Conservation (phyloP, 2,113 vertebrate genomes). For the Poeciliopsis turrubarensis region DNA sequence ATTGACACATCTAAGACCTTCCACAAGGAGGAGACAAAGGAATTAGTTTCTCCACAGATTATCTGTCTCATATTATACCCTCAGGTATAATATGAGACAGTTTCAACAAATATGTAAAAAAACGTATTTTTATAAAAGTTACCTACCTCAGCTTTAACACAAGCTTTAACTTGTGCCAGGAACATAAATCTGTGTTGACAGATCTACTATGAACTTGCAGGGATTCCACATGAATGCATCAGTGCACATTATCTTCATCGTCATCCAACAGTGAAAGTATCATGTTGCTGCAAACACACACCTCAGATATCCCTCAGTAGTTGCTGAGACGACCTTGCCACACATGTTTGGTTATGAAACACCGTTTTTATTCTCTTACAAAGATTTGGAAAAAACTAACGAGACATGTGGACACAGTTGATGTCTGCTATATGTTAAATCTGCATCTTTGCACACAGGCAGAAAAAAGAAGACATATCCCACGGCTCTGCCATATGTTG, state of each 20-base stretch:
- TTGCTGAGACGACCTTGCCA: conserved; percentile 45
- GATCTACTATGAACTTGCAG: conserved; percentile 46
- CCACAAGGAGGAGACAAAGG: too few relatives aligned
- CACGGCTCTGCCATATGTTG: conserved; percentile 71
- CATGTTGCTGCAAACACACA: conserved; percentile 38
- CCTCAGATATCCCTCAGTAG: conserved; percentile 42
- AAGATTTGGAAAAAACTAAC: conserved; percentile 15
- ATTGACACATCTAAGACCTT: too few relatives aligned
- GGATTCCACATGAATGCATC: conserved; percentile 52
- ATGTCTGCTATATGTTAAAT: conserved; percentile 7
- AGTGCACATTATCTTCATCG: conserved; percentile 59
- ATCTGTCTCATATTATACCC: too few relatives aligned
- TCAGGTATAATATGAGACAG: too few relatives aligned
- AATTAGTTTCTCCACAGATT: too few relatives aligned
- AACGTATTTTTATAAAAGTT: too few relatives aligned
- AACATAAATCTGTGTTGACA: conserved; percentile 59
- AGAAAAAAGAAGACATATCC: conserved; percentile 67
- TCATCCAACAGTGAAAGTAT: conserved; percentile 53
- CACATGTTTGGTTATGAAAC: conserved; percentile 14
- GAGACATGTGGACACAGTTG: conserved; percentile 28
- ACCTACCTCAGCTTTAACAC: not conserved
- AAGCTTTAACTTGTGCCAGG: conserved; percentile 17
- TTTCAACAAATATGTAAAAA: too few relatives aligned
- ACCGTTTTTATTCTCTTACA: conserved; percentile 10
- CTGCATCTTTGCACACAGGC: conserved; percentile 35